Conservation (phyloP, 2,797 vertebrate genomes). For the Coracias cyanogaster region DNA sequence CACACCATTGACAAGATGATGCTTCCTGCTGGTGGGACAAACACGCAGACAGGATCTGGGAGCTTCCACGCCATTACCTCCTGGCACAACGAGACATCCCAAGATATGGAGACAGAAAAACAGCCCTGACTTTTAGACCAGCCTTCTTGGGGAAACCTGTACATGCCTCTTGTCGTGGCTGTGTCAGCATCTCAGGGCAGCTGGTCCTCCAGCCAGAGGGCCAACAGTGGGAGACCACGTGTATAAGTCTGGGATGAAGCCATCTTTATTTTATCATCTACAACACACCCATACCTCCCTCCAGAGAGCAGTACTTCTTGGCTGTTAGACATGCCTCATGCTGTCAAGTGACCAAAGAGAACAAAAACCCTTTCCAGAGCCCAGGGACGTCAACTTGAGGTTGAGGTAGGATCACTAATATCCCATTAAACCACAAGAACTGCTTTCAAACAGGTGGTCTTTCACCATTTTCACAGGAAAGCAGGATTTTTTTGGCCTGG, state of each 20-base stretch:
- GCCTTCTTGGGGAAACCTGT: not conserved
- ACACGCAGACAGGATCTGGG: not conserved
- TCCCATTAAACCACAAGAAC: not conserved
- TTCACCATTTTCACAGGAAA: not conserved
- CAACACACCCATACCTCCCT: not conserved
- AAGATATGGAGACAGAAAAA: not conserved
- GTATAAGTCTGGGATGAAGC: not conserved
- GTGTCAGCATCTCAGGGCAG: not conserved
- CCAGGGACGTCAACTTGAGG: not conserved
- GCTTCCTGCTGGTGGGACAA: not conserved
- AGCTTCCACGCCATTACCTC: not conserved
- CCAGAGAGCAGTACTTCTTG: not conserved
- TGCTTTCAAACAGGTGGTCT: not conserved
- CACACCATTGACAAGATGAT: accelerated
- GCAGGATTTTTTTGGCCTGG: not conserved
- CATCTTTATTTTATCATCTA: not conserved
- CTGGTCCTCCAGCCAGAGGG: not conserved
- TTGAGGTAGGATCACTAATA: not conserved
- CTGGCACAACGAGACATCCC: not conserved
- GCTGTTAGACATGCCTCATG: not conserved
- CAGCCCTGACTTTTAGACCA: not conserved
- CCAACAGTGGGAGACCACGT: not conserved
- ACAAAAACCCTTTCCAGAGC: not conserved
- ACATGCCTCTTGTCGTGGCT: not conserved
- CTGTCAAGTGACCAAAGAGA: not conserved